A percentile compares a stretch with the other conserved stretches of the same genome.
Evolutionary conservation across 2,113 vertebrate species (phyloP).

Genomic region (Myotis brandtii): DNA sequence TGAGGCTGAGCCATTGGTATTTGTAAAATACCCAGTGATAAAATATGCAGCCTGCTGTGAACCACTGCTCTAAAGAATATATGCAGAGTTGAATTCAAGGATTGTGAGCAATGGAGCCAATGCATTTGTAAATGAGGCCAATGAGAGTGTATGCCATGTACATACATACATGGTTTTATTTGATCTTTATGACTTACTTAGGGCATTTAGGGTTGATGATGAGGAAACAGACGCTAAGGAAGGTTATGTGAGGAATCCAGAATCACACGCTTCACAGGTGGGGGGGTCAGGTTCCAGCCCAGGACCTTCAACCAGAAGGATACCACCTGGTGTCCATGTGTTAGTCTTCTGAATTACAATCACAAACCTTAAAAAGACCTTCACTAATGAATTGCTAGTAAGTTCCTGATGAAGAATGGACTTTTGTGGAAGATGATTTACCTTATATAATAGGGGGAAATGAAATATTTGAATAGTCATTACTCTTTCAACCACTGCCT

Average conservation of each 20-base stretch:
- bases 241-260: neutral
- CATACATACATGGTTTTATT: neutral
- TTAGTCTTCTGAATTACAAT: neutral
- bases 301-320: neutral
- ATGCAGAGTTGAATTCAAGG: neutral
- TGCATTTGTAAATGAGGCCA: neutral
- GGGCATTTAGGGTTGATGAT: neutral
- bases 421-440: constrained; percentile 39
- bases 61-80: neutral
- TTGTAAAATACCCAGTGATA: neutral
- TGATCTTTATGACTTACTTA: neutral
- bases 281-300: neutral
- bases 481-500: constrained; percentile 54
- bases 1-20: neutral
- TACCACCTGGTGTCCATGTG: neutral
- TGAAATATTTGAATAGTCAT: constrained; percentile 61
- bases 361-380: neutral
- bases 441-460: constrained; percentile 28
- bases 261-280: neutral
- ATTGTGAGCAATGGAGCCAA: neutral
- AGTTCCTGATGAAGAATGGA: neutral
- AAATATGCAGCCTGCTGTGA: neutral
- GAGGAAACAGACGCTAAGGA: neutral
- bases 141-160: neutral
- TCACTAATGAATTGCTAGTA: neutral